These are phyloP conservation scores for Papilio helenus DNA, from an alignment of 1,140 invertebrate genomes.

Conservation along the genomic window DNA sequence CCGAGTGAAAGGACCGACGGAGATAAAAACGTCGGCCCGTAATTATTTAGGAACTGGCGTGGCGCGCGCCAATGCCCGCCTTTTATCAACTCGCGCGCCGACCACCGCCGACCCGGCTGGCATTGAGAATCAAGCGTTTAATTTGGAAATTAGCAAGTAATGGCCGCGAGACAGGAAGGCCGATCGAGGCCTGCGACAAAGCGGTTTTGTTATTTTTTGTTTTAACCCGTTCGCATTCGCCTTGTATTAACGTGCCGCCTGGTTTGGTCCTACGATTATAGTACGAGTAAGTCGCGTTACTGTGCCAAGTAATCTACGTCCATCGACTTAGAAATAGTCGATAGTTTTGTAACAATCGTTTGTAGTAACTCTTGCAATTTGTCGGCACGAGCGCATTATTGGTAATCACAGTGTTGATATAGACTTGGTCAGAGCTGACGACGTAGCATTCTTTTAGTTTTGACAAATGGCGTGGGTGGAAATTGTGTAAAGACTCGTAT, in stretches of 20 bases:
- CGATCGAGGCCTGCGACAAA: constrained; percentile 70
- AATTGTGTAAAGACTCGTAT: constrained; percentile 6
- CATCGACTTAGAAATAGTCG: constrained; percentile 48
- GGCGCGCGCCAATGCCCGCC: constrained; percentile 72
- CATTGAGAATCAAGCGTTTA: constrained; percentile 81
- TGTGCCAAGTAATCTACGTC: constrained; percentile 35
- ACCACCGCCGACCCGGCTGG: constrained; percentile 75
- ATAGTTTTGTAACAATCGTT: constrained; percentile 55
- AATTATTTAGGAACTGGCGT: constrained; percentile 70
- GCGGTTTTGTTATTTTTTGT: constrained; percentile 61
- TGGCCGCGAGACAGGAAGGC: constrained; percentile 72
- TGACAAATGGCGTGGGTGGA: neutral
- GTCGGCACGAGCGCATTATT: constrained; percentile 21
- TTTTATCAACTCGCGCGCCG: constrained; percentile 76
- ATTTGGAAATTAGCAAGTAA: constrained; percentile 81
- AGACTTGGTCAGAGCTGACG: neutral
- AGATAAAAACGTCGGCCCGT: constrained; percentile 71
- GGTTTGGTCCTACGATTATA: constrained; percentile 8
- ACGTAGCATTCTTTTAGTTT: neutral
- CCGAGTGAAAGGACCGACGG: constrained; percentile 76
- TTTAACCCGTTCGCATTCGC: constrained; percentile 45
- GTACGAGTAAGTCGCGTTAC: constrained; percentile 9
- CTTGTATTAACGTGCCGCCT: constrained; percentile 43
- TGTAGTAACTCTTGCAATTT: constrained; percentile 7
- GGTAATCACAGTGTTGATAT: constrained; percentile 15